Evolutionary conservation across 2,888 invertebrate species (phyloP).

Genomic region (Dermolepida albohirtum): DNA sequence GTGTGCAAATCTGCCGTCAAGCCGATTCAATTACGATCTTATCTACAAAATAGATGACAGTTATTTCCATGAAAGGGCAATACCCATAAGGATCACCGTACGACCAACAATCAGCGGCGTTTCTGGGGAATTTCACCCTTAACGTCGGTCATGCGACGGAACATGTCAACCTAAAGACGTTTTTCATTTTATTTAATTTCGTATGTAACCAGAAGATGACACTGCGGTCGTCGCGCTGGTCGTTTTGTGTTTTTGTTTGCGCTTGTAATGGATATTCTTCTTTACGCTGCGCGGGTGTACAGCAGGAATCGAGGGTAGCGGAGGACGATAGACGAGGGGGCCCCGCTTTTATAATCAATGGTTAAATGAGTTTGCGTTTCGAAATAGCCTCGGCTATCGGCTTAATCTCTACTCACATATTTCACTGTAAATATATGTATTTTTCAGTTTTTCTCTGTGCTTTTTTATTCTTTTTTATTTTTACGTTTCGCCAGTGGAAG

Average conservation of each 20-base stretch:
- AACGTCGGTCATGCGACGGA: conserved; percentile 53
- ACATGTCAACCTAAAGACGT: conserved; percentile 59
- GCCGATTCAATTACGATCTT: conserved; percentile 68
- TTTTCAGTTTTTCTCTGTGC: conserved; percentile 46
- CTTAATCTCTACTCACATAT: conserved; percentile 51
- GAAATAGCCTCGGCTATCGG: conserved; percentile 48
- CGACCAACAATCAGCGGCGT: conserved; percentile 47
- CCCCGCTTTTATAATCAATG: conserved; percentile 50
- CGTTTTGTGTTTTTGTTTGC: conserved; percentile 52
- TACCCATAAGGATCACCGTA: conserved; percentile 62
- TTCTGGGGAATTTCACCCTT: conserved; percentile 54
- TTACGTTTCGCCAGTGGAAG: conserved; percentile 35
- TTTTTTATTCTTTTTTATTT: conserved; percentile 39
- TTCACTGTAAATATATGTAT: conserved; percentile 50
- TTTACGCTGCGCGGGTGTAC: conserved; percentile 31
- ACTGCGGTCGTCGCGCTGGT: conserved; percentile 46
- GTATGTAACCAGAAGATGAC: conserved; percentile 59
- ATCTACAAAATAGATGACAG: conserved; percentile 68
- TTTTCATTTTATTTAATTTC: conserved; percentile 62
- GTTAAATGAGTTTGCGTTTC: conserved; percentile 52
- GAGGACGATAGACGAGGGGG: conserved; percentile 41
- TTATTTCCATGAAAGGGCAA: conserved; percentile 67
- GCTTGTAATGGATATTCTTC: conserved; percentile 52
- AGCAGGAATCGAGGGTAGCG: not conserved
- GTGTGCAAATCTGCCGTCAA: conserved; percentile 67